Evolutionary conservation across 2,797 vertebrate species (phyloP).

Genomic region (Chrosomus eos): DNA sequence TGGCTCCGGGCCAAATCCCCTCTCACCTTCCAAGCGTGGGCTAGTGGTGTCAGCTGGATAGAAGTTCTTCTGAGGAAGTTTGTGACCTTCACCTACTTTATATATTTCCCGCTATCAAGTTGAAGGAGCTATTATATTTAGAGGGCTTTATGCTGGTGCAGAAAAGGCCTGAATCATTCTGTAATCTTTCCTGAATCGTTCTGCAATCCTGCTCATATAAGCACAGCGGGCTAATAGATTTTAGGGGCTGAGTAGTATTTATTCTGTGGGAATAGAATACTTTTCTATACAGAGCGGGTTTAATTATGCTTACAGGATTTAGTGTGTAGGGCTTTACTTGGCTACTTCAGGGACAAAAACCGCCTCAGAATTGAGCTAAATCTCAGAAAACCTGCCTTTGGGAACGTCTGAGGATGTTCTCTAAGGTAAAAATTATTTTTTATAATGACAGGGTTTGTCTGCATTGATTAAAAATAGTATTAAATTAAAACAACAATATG

Average conservation of each 20-base stretch:
- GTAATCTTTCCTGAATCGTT: constrained; percentile 1
- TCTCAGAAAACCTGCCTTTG: neutral
- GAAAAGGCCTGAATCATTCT: constrained; percentile 11
- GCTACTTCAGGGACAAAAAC: constrained; percentile 2
- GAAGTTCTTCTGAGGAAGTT: constrained; percentile 55
- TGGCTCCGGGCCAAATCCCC: constrained; percentile 19
- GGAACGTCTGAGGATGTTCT: neutral
- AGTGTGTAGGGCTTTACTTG: constrained; percentile 5
- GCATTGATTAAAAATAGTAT: neutral
- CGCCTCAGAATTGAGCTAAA: neutral
- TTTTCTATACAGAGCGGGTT: neutral
- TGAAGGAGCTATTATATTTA: constrained; percentile 38
- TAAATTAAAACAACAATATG: neutral
- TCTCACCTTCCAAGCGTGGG: constrained; percentile 37
- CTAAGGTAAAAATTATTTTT: neutral
- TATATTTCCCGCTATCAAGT: constrained; percentile 42
- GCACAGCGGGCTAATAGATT: neutral
- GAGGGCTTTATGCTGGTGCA: constrained; percentile 2
- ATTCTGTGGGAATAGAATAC: constrained; percentile 13
- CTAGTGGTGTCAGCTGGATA: constrained; percentile 33
- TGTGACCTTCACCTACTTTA: constrained; percentile 56
- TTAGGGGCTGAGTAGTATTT: neutral
- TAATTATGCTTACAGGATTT: constrained; percentile 25
- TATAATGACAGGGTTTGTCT: neutral
- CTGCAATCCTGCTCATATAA: neutral